Percentiles rank a stretch among this genome's conserved stretches.
These are phyloP conservation scores for Climacteris rufus DNA, from an alignment of 2,113 vertebrate genomes.

Conservation along the genomic window DNA sequence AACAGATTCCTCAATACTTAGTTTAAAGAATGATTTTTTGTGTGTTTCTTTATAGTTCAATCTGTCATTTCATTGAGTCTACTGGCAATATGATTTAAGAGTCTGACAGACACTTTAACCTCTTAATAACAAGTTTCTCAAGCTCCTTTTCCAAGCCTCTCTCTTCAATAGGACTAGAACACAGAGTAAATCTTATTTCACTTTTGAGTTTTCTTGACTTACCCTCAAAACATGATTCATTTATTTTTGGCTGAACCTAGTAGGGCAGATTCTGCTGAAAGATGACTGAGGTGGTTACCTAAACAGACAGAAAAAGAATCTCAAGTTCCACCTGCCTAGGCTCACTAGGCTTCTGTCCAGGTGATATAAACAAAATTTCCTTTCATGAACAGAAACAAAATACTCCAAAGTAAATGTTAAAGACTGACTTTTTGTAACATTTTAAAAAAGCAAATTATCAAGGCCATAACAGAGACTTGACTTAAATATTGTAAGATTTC, in stretches of 20 bases:
- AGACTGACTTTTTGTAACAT: not conserved
- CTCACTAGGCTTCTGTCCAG: not conserved
- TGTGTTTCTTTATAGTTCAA: not conserved
- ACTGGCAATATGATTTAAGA: not conserved
- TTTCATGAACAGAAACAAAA: not conserved
- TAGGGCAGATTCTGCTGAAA: not conserved
- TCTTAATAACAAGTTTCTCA: not conserved
- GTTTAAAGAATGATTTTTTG: not conserved
- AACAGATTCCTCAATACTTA: not conserved
- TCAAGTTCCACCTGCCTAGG: not conserved
- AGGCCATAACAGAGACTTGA: not conserved
- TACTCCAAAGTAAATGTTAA: not conserved
- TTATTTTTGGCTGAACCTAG: constrained; percentile 3
- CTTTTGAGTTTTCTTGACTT: not conserved
- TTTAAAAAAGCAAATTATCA: not conserved
- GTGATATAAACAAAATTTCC: not conserved
- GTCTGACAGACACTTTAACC: constrained; percentile 11
- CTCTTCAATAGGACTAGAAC: not conserved
- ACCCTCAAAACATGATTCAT: not conserved
- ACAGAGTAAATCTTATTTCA: not conserved
- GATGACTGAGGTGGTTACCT: not conserved
- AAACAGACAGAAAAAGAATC: not conserved
- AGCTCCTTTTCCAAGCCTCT: not conserved
- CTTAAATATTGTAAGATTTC: not conserved
- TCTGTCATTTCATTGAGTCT: not conserved